phyloP scores from a whole-genome alignment of 92 coral and sea anemone genomes.

The Phenganax subtilis region DNA sequence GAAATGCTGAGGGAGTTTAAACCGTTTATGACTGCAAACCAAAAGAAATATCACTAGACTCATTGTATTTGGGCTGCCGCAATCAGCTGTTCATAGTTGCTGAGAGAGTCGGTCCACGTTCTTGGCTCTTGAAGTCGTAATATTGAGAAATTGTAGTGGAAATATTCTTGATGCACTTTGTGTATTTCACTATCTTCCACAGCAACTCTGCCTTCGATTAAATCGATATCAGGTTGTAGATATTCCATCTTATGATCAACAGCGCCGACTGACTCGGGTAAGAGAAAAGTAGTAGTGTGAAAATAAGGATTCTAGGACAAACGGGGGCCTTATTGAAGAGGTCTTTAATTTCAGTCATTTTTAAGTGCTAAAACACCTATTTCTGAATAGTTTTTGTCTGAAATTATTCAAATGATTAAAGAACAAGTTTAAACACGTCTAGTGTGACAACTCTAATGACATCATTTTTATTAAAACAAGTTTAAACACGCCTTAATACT shows the following conservation, averaged over 20 bases:
- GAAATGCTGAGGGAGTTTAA: neutral
- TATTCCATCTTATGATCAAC: conserved; percentile 36
- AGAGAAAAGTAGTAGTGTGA: conserved; percentile 42
- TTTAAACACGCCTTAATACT: too few relatives aligned
- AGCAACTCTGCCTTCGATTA: conserved; percentile 15
- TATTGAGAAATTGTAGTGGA: neutral
- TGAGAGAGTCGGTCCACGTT: conserved; percentile 10
- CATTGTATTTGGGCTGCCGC: conserved; percentile 3
- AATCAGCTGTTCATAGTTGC: conserved; percentile 17
- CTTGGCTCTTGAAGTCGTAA: conserved; percentile 14
- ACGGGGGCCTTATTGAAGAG: too few relatives aligned
- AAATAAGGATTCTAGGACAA: neutral
- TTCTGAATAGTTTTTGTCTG: too few relatives aligned
- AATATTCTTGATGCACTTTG: conserved; percentile 14
- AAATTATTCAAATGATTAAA: too few relatives aligned
- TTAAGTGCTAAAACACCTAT: too few relatives aligned
- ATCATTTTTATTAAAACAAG: too few relatives aligned
- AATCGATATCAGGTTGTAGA: conserved; percentile 8
- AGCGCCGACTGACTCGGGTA: conserved; percentile 45
- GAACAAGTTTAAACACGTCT: too few relatives aligned
- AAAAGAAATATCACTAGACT: too few relatives aligned
- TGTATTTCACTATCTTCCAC: conserved; percentile 3
- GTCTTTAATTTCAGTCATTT: too few relatives aligned
- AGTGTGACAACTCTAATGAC: too few relatives aligned
- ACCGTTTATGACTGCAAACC: neutral